phyloP scores from a whole-genome alignment of 2,888 invertebrate species.

The Pristionchus exspectatus region DNA sequence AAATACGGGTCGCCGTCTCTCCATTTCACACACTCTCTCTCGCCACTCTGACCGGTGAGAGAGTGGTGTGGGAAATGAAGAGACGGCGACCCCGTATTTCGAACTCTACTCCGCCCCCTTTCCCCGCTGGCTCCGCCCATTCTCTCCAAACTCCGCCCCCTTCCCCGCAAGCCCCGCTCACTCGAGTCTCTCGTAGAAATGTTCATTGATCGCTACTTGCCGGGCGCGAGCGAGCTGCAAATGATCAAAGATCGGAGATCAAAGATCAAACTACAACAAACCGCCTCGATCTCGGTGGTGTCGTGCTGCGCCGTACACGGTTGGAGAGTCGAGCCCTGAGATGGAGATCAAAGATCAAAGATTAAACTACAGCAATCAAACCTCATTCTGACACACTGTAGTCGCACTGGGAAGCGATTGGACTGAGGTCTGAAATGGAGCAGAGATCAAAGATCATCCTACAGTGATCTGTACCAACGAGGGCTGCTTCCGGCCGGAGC shows the following conservation, averaged over 20 bases:
- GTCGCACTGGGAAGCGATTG: conserved; percentile 2
- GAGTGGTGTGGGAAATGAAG: too few species aligned
- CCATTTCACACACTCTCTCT: too few species aligned
- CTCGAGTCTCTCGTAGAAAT: conserved; percentile 10
- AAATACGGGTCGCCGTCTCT: too few species aligned
- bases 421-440: background rate
- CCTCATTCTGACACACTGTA: background rate
- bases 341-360: conserved; percentile 37
- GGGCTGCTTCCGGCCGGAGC: background rate
- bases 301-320: background rate
- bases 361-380: background rate
- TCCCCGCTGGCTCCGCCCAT: too few species aligned
- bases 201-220: conserved; percentile 21
- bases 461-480: conserved; percentile 20
- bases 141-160: too few species aligned
- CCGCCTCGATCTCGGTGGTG: background rate
- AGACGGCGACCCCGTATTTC: too few species aligned
- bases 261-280: background rate
- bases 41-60: too few species aligned
- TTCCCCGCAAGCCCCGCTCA: too few species aligned
- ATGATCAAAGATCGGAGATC: background rate
- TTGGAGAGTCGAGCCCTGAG: background rate
- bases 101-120: background rate
- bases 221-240: background rate
- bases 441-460: conserved; percentile 40